Evolutionary conservation across 2,888 invertebrate genomes (phyloP).

Genomic region (Scaptomyza flava): DNA sequence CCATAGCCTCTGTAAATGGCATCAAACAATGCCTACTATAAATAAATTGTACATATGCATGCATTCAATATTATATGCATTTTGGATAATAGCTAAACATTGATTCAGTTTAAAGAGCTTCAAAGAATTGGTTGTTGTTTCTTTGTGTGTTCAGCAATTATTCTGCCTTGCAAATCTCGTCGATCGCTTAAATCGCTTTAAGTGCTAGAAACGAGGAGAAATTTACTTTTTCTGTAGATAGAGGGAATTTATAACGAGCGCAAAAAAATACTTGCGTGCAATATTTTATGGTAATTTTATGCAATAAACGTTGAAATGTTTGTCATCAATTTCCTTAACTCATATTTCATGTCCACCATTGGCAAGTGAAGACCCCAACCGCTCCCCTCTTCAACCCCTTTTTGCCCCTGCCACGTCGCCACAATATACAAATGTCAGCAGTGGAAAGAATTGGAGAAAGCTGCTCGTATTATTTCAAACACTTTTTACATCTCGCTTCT

Average conservation of each 20-base stretch:
- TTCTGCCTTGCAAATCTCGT: conserved; percentile 34
- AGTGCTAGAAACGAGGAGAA: conserved; percentile 10
- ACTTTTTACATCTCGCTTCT: not conserved
- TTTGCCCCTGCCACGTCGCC: not conserved
- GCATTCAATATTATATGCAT: conserved; percentile 4
- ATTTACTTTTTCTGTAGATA: too few species aligned
- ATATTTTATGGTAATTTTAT: conserved; percentile 79
- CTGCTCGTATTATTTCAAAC: conserved; percentile 57
- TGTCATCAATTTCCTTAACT: conserved; percentile 78
- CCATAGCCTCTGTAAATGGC: conserved; percentile 11
- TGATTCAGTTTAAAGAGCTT: conserved; percentile 7
- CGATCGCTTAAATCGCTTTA: conserved; percentile 42
- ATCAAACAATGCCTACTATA: conserved; percentile 23
- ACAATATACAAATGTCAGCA: conserved; percentile 13
- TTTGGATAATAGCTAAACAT: conserved; percentile 9
- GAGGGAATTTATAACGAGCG: conserved; percentile 47
- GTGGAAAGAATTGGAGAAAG: conserved; percentile 1
- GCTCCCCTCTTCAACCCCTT: not conserved
- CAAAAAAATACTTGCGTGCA: conserved; percentile 62
- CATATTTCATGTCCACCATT: conserved; percentile 75
- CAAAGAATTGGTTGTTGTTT: conserved; percentile 2
- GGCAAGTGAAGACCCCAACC: conserved; percentile 16
- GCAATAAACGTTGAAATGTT: conserved; percentile 79
- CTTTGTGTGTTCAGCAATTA: conserved; percentile 34
- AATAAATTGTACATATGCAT: not conserved